Evolutionary conservation across 2,888 invertebrate species (phyloP).

Genomic region (Acanthacorydalis orientalis): DNA sequence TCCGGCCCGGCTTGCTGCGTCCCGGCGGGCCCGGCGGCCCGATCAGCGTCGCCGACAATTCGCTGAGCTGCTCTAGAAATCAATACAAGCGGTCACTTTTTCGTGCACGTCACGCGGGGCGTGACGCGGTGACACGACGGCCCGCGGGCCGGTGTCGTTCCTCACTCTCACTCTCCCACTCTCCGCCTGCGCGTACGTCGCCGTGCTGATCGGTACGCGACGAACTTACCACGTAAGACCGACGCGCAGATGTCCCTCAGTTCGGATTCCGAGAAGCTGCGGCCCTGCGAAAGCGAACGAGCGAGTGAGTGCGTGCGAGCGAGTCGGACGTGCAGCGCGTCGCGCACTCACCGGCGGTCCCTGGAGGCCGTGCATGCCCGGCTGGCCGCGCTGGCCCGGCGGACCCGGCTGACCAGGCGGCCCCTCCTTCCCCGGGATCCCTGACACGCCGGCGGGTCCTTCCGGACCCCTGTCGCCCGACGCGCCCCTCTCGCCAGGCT

Average conservation of each 20-base stretch:
- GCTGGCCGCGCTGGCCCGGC: conserved; percentile 38
- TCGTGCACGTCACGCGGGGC: too few relatives aligned
- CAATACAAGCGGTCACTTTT: too few relatives aligned
- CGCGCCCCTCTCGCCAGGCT: conserved; percentile 40
- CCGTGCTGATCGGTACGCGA: too few relatives aligned
- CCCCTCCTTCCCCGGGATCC: conserved; percentile 38
- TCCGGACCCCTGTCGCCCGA: conserved; percentile 36
- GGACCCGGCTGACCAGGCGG: conserved; percentile 38
- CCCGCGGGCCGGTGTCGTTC: too few relatives aligned
- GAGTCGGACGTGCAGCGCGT: too few relatives aligned
- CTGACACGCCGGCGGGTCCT: conserved; percentile 37
- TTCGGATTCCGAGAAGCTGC: conserved; percentile 51
- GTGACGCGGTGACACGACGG: too few relatives aligned
- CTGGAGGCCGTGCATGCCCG: conserved; percentile 40
- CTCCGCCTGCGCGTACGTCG: too few relatives aligned
- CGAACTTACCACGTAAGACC: conserved; percentile 51
- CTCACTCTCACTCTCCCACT: too few relatives aligned
- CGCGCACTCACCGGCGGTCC: conserved; percentile 33
- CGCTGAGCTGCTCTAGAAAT: conserved; percentile 53
- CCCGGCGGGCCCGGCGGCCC: conserved; percentile 54
- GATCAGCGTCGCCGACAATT: conserved; percentile 41
- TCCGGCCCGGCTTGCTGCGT: conserved; percentile 44
- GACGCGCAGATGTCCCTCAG: conserved; percentile 66
- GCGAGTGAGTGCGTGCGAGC: too few relatives aligned
- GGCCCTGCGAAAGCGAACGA: too few relatives aligned